Evolutionary conservation across 2,797 vertebrate species (phyloP), one percentile per base, ranked within the genome.

Genomic region (Enteromius unitaeniatus): DNA sequence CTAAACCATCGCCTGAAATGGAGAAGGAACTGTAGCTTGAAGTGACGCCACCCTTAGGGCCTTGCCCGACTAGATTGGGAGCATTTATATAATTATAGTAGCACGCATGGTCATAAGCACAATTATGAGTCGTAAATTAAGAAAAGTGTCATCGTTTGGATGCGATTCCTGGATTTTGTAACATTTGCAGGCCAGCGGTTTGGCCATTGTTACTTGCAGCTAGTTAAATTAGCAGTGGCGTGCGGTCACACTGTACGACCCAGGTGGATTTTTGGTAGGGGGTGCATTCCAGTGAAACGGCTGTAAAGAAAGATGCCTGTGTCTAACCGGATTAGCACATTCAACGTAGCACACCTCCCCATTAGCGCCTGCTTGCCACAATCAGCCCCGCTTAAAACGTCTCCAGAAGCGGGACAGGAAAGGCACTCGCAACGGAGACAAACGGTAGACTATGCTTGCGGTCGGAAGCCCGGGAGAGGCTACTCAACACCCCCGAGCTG

Each of bases 371-470:
- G 88, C 85, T 81, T 86, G 88, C 86, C 90, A 89, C 91, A 90
- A 88, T 92, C 87, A 9, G 86, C 89, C 87, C 88, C 51, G 79
- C 93, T 91, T 93, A 92, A 93, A 93, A 92, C 89, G 79, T 92
- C 93, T 94, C 93, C 92, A 86, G 65, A 68, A 1, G 69, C 87
- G 84, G 89, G 91, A 91, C 90, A 91, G 88, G 87, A 93, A 92
- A 93, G 91, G 92, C 91, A 94, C 91, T 92, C 90, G 85, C 89
- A 87, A 85, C 85, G 88, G 90, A 84, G 87, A 93, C 89, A 94
- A 94, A 91, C 76, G 79, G 81, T 34, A 81, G 89, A 85, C 87
- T 91, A 91, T 93, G 89, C 55, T 88, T 17, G 62, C 45, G 58
- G 67, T 70, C 31, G 65, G 85, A 81, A 79, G 77, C 65, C 72